Evolutionary conservation across 1,140 invertebrate genomes (phyloP), one percentile per base, ranked within the genome.

Genomic region (Halesus radiatus): DNA sequence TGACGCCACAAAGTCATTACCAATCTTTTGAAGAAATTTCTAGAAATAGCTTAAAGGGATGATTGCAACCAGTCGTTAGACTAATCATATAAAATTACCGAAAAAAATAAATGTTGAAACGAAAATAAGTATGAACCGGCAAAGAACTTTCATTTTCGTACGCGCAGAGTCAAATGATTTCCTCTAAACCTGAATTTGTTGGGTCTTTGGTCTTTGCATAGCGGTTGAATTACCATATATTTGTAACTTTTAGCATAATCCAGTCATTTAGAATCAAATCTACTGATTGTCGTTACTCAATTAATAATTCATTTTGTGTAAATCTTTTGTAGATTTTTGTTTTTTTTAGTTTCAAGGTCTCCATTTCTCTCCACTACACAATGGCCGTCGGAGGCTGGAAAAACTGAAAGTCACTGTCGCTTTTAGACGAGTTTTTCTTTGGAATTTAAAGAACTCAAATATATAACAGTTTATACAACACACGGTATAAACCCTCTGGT

Each of bases 101-200:
- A 4, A 22, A 56, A 56, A 5, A 56, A 56, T 56, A 56, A 56
- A 18, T 20, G 0, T n/a, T 1, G 10, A 18, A 56, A 56, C n/a
- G 37, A 1, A 45, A 10, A 1, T 45, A 13, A 45, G 37, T 45
- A 13, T 45, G 13, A 10, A 13, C 8, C 8, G 10, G 37, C 37
- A 45, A 7, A 58, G 54, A 60, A 66, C 22, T 66, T 29, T 66
- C 62, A 29, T n/a, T 66, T 66, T 66, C 26, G 16, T 66, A 26
- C 62, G 62, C n/a, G 15, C n/a, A 26, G 1, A 45, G 10, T 13
- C 37, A 45, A 45, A 7, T 13, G 10, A 45, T 13, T 45, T 45
- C 8, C 37, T 45, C 37, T 1, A 45, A 45, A 45, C 37, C 37
- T 13, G 37, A 37, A 37, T 4, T 7, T 8, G 8, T 26, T 32